Evolutionary conservation across 2,888 invertebrate genomes (phyloP), one percentile per base, ranked within the genome.

Genomic region (Didymodactylos carnosus): DNA sequence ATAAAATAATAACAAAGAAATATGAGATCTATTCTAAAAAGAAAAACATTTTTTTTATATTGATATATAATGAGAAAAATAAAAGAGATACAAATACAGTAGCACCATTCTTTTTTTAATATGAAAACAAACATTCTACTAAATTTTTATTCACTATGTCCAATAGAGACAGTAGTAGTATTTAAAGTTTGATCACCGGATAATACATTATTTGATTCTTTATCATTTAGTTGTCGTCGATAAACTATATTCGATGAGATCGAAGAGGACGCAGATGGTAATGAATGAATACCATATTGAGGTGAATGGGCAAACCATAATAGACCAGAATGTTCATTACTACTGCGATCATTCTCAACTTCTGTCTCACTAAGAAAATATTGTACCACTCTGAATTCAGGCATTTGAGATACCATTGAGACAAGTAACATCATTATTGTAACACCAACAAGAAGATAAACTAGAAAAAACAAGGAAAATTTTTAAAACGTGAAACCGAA

Each of bases 401-500:
- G 92, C 78, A 92, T 90, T 82, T 91, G 91, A 84, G 91, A 91
- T 84, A 91, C 89, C 39, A 91, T 89, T 3, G 90, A 89, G 80
- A 92, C 84, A 19, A 89, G 87, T 78, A 91, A 86, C 90, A 92
- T 90, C 86, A 91, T 88, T 84, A 89, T 89, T 25, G 90, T 88
- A 76, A 92, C 86, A 41, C 92, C 92, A 80, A 88, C 80, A 79
- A 91, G 84, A n/a, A 91, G 86, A 83, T 91, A 91, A 76, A 87
- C 90, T 90, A 86, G n/a, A 78, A 39, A 40, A 29, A 23, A 51
- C 8, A 39, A 29, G 29, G n/a, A 53, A n/a, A 25, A 43, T 49
- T 39, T 41, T 29, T 71, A 46, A 13, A 25, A 7, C 19, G 19
- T 53, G 41, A 49, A 46, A 25, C n/a, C n/a, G n/a, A n/a, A n/a